Percentiles rank a stretch among this genome's conserved stretches.
These are phyloP conservation scores for Leptodirus hochenwartii DNA, from an alignment of 2,888 invertebrate species.

Conservation along the genomic window DNA sequence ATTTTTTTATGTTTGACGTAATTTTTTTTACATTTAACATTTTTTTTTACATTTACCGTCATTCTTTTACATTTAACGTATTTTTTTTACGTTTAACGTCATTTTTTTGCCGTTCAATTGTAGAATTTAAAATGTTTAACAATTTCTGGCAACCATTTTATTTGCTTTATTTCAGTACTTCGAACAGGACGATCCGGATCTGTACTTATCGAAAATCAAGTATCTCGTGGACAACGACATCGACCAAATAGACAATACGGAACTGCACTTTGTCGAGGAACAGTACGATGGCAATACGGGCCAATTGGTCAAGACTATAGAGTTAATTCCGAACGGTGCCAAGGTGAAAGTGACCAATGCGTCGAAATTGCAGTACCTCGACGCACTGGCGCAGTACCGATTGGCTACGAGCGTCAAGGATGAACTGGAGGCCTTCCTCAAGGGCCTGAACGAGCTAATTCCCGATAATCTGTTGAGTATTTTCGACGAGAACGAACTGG, in stretches of 20 bases:
- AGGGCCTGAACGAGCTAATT: constrained; percentile 78
- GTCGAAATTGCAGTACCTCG: constrained; percentile 67
- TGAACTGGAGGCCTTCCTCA: constrained; percentile 75
- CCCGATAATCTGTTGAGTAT: constrained; percentile 85
- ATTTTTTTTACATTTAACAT: too few species aligned
- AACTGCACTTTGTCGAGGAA: constrained; percentile 78
- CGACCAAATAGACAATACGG: constrained; percentile 57
- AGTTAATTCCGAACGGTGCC: constrained; percentile 69
- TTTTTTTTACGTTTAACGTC: too few species aligned
- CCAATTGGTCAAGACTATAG: constrained; percentile 57
- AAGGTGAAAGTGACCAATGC: constrained; percentile 54
- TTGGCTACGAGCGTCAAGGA: constrained; percentile 63
- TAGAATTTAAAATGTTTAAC: too few species aligned
- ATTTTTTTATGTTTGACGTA: too few species aligned
- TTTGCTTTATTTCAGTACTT: constrained; percentile 60
- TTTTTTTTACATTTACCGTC: too few species aligned
- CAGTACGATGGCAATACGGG: constrained; percentile 66
- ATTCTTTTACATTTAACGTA: too few species aligned
- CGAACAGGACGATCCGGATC: constrained; percentile 88
- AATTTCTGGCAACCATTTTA: too few species aligned
- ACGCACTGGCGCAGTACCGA: constrained; percentile 76
- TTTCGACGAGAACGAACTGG: constrained; percentile 91
- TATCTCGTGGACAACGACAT: constrained; percentile 84
- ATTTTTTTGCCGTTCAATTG: too few species aligned
- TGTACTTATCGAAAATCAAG: constrained; percentile 83